Base-by-base conservation (phyloP, 2,888 invertebrate genomes). In the Tuberolachnus salignus region DNA sequence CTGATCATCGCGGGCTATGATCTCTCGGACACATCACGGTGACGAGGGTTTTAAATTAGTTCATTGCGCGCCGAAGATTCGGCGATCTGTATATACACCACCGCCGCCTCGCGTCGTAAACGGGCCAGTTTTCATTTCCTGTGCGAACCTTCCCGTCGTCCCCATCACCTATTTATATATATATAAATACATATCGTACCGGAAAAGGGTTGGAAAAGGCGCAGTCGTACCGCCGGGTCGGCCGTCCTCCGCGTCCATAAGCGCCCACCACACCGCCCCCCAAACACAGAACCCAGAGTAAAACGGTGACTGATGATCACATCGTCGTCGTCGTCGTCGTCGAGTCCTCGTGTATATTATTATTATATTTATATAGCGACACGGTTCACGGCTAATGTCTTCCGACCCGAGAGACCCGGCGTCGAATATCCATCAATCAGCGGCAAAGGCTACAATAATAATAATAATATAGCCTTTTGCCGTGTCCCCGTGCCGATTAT, bases 31-130 rank as follows among this genome's bases (percentile, higher is more conserved):
- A 59, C 72, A 0, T 9, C 75, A 46, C 51, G 16, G 74, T 78
- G 78, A 78, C 67, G 78, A 78, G 78, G 78, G 78, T 78, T 78
- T 75, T 78, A 78, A 78, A 78, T 78, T 78, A 78, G 78, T 78
- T 78, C 74, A 66, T 74, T 23, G 53, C 70, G 23, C 26, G 26
- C 63, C 51, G 63, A 74, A 74, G 74, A 74, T 66, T 44, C 44
- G n/a, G 63, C 70, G 19, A 66, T 23, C 23, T 16, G 9, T 49
- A 66, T 66, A 44, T 64, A 64, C 42, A 55, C 53, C 57, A 42
- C 23, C 23, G 57, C 16, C 44, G 1, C 34, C 34, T 3, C 53
- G 46, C 72, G 59, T 34, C 34, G 42, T 53, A 57, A 71, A 34
- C 63, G 63, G 74, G 74, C 74, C 74, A n/a, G 64, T 66, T 74